These are phyloP conservation scores for Pangasius krempfi DNA, from an alignment of 2,797 vertebrate genomes.

Conservation along the genomic window DNA sequence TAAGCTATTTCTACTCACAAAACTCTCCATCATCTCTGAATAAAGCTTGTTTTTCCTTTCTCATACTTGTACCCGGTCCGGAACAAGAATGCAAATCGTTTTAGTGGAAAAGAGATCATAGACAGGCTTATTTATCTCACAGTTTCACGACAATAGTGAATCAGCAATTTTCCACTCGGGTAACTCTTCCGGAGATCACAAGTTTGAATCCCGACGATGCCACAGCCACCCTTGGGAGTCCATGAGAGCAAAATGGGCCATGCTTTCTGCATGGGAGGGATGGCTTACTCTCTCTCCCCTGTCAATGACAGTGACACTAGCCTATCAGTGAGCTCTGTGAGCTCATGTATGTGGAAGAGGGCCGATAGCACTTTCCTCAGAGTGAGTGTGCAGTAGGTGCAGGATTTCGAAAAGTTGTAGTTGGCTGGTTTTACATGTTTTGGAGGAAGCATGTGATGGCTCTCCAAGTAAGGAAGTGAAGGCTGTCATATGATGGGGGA, in stretches of 20 bases:
- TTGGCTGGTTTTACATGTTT: not conserved
- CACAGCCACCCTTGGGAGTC: not conserved
- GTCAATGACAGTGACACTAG: not conserved
- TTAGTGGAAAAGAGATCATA: no score
- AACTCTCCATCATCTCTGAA: not conserved
- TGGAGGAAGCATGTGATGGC: not conserved
- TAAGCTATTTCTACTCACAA: not conserved
- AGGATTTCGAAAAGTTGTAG: not conserved
- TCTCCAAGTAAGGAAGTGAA: not conserved
- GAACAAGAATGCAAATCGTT: no score
- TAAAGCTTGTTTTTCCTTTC: not conserved
- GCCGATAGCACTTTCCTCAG: not conserved
- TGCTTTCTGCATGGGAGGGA: not conserved
- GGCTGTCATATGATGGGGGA: not conserved
- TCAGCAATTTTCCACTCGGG: no score
- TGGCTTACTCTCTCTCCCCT: not conserved
- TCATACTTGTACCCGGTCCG: no score
- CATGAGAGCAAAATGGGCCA: not conserved
- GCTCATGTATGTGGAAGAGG: not conserved
- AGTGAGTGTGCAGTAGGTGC: not conserved
- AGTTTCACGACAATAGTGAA: not conserved
- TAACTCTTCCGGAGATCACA: not conserved
- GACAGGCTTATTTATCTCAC: not conserved
- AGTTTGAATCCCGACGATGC: not conserved
- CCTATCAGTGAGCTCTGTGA: not conserved